Conservation (phyloP, 92 coral and sea anemone genomes). For the Parazoanthus atlanticus region DNA sequence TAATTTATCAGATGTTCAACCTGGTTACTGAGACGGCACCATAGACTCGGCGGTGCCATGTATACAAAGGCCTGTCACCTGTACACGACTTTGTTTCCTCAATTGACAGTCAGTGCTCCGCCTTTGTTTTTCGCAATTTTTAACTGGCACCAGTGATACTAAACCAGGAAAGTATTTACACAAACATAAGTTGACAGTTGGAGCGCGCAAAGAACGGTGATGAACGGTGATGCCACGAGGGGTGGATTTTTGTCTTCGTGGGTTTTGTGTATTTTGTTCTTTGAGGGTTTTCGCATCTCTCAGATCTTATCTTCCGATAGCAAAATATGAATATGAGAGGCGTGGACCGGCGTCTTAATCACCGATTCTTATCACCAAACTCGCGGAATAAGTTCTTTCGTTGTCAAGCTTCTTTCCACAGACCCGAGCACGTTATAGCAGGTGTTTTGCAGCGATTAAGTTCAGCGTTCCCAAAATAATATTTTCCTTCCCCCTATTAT, state of each 20-base stretch:
- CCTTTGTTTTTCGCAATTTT: constrained; percentile 28
- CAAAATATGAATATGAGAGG: constrained; percentile 39
- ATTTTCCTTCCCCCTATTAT: constrained; percentile 7
- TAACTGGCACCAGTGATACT: constrained; percentile 10
- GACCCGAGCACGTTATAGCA: constrained; percentile 14
- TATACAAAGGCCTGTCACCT: constrained; percentile 65
- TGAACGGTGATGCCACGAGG: not conserved
- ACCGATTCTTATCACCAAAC: constrained; percentile 32
- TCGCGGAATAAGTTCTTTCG: constrained; percentile 16
- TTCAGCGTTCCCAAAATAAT: not conserved
- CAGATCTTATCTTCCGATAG: constrained; percentile 42
- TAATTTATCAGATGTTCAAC: constrained; percentile 55
- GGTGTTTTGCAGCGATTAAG: constrained; percentile 27
- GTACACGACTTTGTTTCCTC: constrained; percentile 50
- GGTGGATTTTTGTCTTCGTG: not conserved
- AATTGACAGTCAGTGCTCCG: constrained; percentile 22
- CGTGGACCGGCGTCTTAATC: constrained; percentile 34
- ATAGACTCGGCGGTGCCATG: constrained; percentile 60
- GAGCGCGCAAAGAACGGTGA: not conserved
- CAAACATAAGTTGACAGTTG: constrained; percentile 3
- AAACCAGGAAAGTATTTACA: constrained; percentile 8
- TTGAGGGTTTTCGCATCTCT: constrained; percentile 3
- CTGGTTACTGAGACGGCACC: constrained; percentile 39
- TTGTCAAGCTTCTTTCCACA: constrained; percentile 5
- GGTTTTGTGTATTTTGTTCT: constrained; percentile 27